Evolutionary conservation across 2,113 vertebrate species (phyloP).

Genomic region (Oriolus oriolus): DNA sequence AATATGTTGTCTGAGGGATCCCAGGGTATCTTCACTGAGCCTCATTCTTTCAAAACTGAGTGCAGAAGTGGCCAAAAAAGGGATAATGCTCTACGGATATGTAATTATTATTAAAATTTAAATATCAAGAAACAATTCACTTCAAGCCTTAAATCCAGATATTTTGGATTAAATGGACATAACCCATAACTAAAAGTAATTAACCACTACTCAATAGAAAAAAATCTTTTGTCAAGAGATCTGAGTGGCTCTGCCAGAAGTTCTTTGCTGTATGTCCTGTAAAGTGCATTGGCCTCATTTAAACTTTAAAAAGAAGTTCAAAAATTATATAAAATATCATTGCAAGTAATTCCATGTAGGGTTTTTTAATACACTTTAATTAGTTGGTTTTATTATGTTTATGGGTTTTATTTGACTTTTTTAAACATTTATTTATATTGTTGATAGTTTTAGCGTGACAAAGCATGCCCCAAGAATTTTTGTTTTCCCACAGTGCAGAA

Average conservation of each 20-base stretch:
- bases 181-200: neutral
- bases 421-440: neutral
- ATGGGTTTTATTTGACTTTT: neutral
- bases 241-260: neutral
- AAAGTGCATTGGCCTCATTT: neutral
- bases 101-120: neutral
- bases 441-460: neutral
- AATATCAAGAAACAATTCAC: neutral
- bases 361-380: rapidly evolving
- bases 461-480: neutral
- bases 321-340: neutral
- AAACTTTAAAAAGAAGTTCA: neutral
- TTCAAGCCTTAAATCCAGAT: neutral
- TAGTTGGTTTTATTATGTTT: neutral
- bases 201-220: neutral
- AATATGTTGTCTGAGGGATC: neutral
- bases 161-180: neutral
- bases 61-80: neutral
- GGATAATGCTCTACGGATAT: neutral
- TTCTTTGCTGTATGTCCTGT: neutral
- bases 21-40: neutral
- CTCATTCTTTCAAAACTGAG: neutral
- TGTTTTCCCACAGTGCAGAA: neutral
- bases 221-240: neutral
- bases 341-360: neutral